Evolutionary conservation across 1,140 invertebrate species (phyloP), one percentile per base, ranked within the genome.

Genomic region (Thaumatotibia leucotreta): DNA sequence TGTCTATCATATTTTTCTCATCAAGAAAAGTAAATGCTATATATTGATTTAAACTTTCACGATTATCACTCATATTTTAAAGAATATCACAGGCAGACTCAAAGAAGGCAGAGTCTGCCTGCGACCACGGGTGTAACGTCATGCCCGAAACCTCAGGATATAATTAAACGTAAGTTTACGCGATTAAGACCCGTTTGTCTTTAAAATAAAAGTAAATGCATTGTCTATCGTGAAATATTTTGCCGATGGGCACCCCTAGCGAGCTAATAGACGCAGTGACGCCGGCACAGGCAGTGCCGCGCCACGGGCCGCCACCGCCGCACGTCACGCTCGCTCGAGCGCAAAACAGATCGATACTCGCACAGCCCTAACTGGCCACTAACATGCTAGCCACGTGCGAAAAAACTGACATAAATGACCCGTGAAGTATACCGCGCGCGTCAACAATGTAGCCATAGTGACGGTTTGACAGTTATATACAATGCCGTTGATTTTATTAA

Each of bases 391-490:
- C 49, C 32, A 71, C 65, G 71, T 58, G 64, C 75, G 77, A 83
- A 83, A 20, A 14, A 39, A 39, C 39, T 45, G 39, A 45, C 39
- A n/a, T 45, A 20, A 1, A 45, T 20, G 20, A 45, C 39, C 17
- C 20, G 39, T 45, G 39, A 45, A 39, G 2, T 14, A 39, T 39
- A 80, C 76, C 17, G 29, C 39, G 39, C 20, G 84, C 73, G 79
- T 88, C 88, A 88, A 90, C 88, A 89, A 84, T 87, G 88, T 90
- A 88, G 85, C 75, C 86, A 91, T 89, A 91, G 88, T 83, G 86
- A 91, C 84, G 79, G 58, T 77, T 78, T 84, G 81, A 82, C 78
- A 83, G 64, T 71, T 76, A 73, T 49, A 35, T 69, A 72, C 63
- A n/a, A 72, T 68, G 66, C 33, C 49, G 66, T 74, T 75, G 61